Evolutionary conservation across 2,113 vertebrate genomes (phyloP), one percentile per base, ranked within the genome.

Genomic region (Capra hircus): DNA sequence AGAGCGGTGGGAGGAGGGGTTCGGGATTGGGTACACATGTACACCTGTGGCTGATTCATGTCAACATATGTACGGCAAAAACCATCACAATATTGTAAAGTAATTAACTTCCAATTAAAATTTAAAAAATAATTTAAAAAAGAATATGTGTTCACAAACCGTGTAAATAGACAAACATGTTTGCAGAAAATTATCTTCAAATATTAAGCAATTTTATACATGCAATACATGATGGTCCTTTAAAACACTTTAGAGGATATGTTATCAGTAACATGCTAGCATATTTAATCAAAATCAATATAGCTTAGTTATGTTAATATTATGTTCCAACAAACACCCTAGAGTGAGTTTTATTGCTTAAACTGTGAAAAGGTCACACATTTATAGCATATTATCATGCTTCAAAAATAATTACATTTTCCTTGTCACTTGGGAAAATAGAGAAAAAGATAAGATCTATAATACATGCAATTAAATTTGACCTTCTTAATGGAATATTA

Each of bases 351-450:
- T 96, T 96, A 92, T 91, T 97, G 64, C 88, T 98, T 98, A 81
- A 97, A 96, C 40, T 85, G 53, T 90, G 53, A 43, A 98, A 97
- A 98, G 98, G 97, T 97, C 95, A 97, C 43, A 92, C 74, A 92
- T 94, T 94, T 96, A 90, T 59, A 96, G 40, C 30, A 82, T 77
- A 96, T 96, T 91, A 96, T 81, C 53, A 2, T 84, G 40, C 90
- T 97, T 98, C 77, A 95, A 95, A 94, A 97, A 97, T 98, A 98
- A 98, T 98, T 98, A 97, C 59, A 82, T 92, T 97, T 95, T 88
- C 16, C 28, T 90, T 94, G 62, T 90, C 97, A 97, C 62, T 93
- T 97, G 97, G 94, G 95, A 2, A 97, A 98, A 96, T 94, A 94
- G 62, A 77, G 23, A 27, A 77, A 88, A 91, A 89, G 90, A 94